Evolutionary conservation across 2,113 vertebrate species (phyloP).

Genomic region (Chrysochloris asiatica): DNA sequence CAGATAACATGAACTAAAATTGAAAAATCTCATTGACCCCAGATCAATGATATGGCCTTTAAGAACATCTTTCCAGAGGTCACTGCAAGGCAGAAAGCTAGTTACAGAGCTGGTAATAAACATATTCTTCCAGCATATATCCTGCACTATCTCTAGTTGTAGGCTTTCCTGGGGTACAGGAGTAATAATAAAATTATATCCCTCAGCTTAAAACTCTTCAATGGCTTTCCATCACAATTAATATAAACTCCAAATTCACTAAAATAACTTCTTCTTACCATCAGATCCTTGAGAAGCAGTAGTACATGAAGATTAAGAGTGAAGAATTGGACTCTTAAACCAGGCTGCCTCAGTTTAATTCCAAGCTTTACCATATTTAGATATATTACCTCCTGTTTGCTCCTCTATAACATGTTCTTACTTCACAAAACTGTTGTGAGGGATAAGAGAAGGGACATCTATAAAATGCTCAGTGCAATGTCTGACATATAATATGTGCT

Average conservation of each 20-base stretch:
- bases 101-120: not conserved
- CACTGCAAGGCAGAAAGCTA: not conserved
- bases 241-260: not conserved
- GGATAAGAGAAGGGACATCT: not conserved
- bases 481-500: not conserved
- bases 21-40: not conserved
- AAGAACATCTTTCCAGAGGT: not conserved
- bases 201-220: not conserved
- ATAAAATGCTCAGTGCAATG: not conserved
- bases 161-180: not conserved
- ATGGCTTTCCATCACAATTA: not conserved
- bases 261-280: not conserved
- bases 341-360: not conserved
- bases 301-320: not conserved
- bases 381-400: not conserved
- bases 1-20: not conserved
- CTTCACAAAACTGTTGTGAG: not conserved
- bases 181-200: not conserved
- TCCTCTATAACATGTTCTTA: not conserved
- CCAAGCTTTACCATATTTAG: not conserved
- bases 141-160: not conserved
- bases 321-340: not conserved
- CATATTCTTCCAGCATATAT: not conserved
- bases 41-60: not conserved
- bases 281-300: not conserved